Evolutionary conservation across 92 coral and sea anemone species (phyloP).

Genomic region (Heliopora coerulea): DNA sequence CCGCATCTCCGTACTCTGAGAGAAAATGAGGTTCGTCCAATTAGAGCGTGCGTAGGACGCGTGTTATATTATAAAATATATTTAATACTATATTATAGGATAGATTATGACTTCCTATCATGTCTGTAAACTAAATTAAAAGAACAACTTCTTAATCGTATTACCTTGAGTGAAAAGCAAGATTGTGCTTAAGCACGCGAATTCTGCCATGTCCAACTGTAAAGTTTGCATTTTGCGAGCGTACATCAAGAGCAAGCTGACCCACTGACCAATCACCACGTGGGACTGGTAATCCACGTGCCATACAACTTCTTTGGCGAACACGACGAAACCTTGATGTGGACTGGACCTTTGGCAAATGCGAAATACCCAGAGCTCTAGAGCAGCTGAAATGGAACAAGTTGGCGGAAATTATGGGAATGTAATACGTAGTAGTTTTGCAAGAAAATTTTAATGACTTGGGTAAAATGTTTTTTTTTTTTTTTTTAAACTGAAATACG

Average conservation of each 20-base stretch:
- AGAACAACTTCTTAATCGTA: no score
- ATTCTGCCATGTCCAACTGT: constrained; percentile 39
- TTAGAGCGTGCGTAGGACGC: no score
- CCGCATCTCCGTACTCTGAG: no score
- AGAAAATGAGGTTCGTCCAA: no score
- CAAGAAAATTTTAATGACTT: no score
- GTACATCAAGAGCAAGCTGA: constrained; percentile 34
- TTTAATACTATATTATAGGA: no score
- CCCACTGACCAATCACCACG: constrained; percentile 43
- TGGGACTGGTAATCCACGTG: constrained; percentile 42
- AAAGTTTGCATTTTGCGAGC: constrained; percentile 41
- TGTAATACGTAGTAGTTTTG: no score
- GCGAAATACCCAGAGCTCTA: constrained; percentile 39
- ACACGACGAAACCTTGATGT: constrained; percentile 42
- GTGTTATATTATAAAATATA: no score
- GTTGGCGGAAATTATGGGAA: not conserved
- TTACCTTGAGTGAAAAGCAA: constrained; percentile 41
- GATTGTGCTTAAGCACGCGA: constrained; percentile 29
- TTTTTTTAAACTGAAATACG: no score
- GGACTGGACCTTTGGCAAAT: constrained; percentile 39
- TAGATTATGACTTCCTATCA: no score
- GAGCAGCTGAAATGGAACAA: constrained; percentile 49
- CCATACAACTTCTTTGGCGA: constrained; percentile 45
- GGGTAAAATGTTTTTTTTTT: no score
- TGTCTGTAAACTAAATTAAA: no score